Conservation (phyloP, 2,888 invertebrate species). For the Lasioglossum figueresi region DNA sequence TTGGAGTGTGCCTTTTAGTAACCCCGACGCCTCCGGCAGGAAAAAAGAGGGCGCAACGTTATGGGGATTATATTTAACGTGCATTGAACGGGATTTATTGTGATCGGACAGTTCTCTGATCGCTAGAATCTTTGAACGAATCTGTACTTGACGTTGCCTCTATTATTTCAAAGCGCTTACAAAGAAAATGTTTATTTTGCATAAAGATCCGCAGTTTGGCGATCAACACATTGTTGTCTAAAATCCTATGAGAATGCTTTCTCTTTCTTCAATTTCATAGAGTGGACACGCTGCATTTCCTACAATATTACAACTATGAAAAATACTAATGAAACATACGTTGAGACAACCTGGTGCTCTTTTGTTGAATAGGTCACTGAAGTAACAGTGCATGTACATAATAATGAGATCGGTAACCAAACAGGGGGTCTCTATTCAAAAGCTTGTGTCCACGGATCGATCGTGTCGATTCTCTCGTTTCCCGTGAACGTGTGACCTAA, state of each 20-base stretch:
- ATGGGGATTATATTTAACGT: conserved; percentile 66
- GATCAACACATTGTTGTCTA: too few species aligned
- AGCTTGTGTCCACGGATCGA: background rate
- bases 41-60: conserved; percentile 71
- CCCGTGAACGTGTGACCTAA: background rate
- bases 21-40: conserved; percentile 75
- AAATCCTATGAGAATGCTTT: too few species aligned
- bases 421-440: conserved; percentile 22
- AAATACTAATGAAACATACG: background rate
- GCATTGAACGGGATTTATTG: conserved; percentile 31
- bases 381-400: background rate
- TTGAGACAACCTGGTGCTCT: background rate
- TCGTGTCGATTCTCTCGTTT: conserved; percentile 2
- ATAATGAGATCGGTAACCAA: background rate
- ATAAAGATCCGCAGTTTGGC: background rate
- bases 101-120: conserved; percentile 21
- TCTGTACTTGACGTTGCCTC: background rate
- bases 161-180: background rate
- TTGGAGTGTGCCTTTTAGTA: conserved; percentile 81
- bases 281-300: too few species aligned
- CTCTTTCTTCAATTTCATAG: too few species aligned
- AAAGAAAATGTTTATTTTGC: background rate
- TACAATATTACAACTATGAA: background rate
- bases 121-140: background rate
- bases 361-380: background rate